Evolutionary conservation across 1,140 invertebrate genomes (phyloP).

Genomic region (Drosophila persimilis): DNA sequence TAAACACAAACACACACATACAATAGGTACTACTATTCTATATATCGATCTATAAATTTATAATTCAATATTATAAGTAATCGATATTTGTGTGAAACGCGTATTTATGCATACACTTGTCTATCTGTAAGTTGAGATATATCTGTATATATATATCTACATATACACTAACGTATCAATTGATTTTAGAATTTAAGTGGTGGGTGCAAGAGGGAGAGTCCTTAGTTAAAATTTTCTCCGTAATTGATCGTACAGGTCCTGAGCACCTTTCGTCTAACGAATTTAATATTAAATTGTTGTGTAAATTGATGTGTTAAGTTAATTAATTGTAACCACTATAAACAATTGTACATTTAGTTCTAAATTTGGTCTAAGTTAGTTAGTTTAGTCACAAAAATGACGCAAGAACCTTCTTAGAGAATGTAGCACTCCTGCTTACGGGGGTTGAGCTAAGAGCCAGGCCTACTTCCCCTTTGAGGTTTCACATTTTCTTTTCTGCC

Average conservation of each 20-base stretch:
- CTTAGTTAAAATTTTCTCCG: neutral
- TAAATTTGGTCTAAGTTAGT: slow-evolving; percentile 25
- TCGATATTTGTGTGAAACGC: slow-evolving; percentile 58
- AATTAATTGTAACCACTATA: slow-evolving; percentile 54
- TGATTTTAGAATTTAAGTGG: slow-evolving; percentile 17
- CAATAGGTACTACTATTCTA: slow-evolving; percentile 16
- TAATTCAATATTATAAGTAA: slow-evolving; percentile 22
- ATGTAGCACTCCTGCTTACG: too few relatives aligned
- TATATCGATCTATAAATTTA: slow-evolving; percentile 6
- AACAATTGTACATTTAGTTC: slow-evolving; percentile 24
- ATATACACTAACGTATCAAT: slow-evolving; percentile 44
- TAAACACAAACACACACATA: slow-evolving; percentile 25
- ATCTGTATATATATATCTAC: slow-evolving; percentile 62
- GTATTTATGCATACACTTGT: slow-evolving; percentile 59
- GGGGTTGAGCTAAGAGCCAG: too few relatives aligned
- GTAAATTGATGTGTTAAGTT: slow-evolving; percentile 44
- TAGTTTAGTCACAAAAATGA: neutral
- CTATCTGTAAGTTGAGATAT: slow-evolving; percentile 34
- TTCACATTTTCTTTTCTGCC: too few relatives aligned
- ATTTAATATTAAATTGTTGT: slow-evolving; percentile 24
- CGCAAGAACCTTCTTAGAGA: neutral
- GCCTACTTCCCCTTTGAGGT: too few relatives aligned
- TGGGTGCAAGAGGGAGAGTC: slow-evolving; percentile 4
- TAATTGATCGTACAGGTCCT: neutral
- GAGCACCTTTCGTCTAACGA: slow-evolving; percentile 59